Evolutionary conservation across 2,888 invertebrate genomes (phyloP).

Genomic region (Cryptocephalus primarius): DNA sequence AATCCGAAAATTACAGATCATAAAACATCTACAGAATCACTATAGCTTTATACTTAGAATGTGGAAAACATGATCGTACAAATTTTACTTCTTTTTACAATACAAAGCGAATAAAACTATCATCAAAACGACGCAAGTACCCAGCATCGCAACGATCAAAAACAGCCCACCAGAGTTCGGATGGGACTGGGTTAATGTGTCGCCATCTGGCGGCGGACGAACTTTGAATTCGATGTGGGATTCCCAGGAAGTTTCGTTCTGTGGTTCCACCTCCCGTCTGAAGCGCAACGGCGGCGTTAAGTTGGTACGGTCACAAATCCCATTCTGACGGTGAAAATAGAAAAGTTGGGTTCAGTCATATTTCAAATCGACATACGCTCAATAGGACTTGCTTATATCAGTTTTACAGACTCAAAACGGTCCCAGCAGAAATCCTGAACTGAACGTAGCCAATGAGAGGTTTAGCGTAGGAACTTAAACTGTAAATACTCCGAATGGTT

Average conservation of each 20-base stretch:
- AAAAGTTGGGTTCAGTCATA: neutral
- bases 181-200: neutral
- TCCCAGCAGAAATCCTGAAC: too few species aligned
- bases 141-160: conserved; percentile 1
- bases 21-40: too few species aligned
- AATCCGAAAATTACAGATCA: too few species aligned
- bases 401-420: too few species aligned
- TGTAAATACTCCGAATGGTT: too few species aligned
- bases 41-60: too few species aligned
- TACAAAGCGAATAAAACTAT: conserved; percentile 1
- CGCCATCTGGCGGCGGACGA: conserved; percentile 1
- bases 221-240: conserved; percentile 7
- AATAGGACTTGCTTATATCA: too few species aligned
- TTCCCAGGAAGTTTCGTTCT: conserved; percentile 5
- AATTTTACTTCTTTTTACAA: neutral
- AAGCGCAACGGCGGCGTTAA: conserved; percentile 4
- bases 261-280: conserved; percentile 3
- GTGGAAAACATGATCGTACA: too few species aligned
- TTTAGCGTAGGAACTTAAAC: too few species aligned
- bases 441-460: too few species aligned
- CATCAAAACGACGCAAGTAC: neutral
- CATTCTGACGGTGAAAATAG: conserved; percentile 7
- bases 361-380: neutral
- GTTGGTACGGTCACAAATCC: conserved; percentile 5
- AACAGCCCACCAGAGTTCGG: conserved; percentile 1